phyloP scores from a whole-genome alignment of 1,140 invertebrate species.

The Brachionus angularis region DNA sequence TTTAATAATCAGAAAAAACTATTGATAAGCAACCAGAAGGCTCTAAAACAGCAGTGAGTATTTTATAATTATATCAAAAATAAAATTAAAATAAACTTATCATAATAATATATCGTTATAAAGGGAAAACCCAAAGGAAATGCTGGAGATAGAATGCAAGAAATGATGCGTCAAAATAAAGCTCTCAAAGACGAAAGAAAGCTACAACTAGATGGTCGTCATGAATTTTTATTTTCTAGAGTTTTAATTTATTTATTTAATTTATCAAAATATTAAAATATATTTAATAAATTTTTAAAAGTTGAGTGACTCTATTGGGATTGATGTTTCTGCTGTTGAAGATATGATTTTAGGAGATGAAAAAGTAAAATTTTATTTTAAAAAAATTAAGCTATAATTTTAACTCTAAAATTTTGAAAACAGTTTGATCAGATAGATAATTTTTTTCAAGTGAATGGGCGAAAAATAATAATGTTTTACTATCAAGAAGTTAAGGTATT shows the following conservation, averaged over 20 bases:
- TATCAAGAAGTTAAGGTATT: constrained; percentile 76
- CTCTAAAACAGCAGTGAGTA: background rate
- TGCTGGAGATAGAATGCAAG: constrained; percentile 30
- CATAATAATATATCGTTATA: no score
- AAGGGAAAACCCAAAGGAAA: background rate
- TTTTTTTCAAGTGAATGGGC: constrained; percentile 77
- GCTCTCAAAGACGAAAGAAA: constrained; percentile 33
- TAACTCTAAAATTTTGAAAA: constrained; percentile 42
- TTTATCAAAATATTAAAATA: background rate
- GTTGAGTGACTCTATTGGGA: constrained; percentile 45
- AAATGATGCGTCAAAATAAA: constrained; percentile 41
- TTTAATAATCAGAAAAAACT: no score
- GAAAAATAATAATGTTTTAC: constrained; percentile 78
- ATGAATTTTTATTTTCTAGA: constrained; percentile 44
- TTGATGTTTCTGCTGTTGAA: constrained; percentile 52
- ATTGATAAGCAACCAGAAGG: background rate
- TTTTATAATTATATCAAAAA: background rate
- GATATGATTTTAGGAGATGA: constrained; percentile 56
- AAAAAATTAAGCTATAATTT: background rate
- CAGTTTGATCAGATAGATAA: constrained; percentile 66
- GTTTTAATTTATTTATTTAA: constrained; percentile 12
- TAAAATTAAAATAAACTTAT: no score
- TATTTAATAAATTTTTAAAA: background rate
- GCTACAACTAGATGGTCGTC: constrained; percentile 35
- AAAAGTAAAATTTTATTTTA: constrained; percentile 49